Evolutionary conservation across 2,113 vertebrate genomes (phyloP), one percentile per base, ranked within the genome.

Genomic region (Cariama cristata): DNA sequence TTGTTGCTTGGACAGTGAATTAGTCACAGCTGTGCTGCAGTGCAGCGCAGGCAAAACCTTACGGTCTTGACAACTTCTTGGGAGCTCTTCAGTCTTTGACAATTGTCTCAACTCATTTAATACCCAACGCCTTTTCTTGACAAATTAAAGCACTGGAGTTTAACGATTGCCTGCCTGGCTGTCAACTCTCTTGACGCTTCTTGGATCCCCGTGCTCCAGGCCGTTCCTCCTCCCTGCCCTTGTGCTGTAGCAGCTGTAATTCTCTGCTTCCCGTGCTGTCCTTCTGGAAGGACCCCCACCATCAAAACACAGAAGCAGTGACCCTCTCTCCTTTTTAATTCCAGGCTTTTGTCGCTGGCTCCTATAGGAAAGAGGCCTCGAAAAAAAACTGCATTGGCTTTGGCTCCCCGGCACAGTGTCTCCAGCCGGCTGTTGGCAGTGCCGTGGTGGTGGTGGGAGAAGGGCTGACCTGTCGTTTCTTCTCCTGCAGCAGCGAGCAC

Each of bases 401-500:
- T 64, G 40, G 40, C 16, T 90, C 63, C 74, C 6, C 0, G 11
- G 47, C 24, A 17, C 3, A 9, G 30, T 23, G 47, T 50, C 32
- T 28, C 28, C 66, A 44, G 47, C 50, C 6, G 1, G 24, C n/a
- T 62, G 44, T 22, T 12, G 32, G 63, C 68, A 76, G 74, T 11
- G 2, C 79, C 9, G 17, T 32, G 30, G 30, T 4, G 2, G 68
- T 28, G 21, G 12, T 52, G 30, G 59, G 30, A 30, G 15, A 26
- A 50, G 79, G 35, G 14, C 52, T 94, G 32, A 97, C 35, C 9
- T 90, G 9, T 79, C 32, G 0, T 86, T 96, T 75, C 53, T 95
- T 91, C 63, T 93, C 80, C 91, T 85, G 42, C 97, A 98, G 99
- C 97, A 53, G 53, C 63, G 2, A 93, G 96, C 66, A 96, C 98